Evolutionary conservation across 2,888 invertebrate genomes (phyloP).

Genomic region (Rugalucina vietnamica): DNA sequence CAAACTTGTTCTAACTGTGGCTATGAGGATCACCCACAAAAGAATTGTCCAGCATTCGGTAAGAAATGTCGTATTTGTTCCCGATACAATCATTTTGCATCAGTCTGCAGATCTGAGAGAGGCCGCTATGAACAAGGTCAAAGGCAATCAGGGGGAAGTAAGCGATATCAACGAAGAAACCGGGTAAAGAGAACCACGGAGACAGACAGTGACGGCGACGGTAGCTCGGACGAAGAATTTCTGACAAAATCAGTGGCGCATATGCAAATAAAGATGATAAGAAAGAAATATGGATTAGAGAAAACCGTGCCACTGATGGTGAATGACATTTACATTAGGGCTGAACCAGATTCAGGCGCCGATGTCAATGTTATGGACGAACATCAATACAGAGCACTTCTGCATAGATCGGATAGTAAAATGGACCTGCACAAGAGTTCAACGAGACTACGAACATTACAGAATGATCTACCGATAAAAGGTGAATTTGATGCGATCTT

Average conservation of each 20-base stretch:
- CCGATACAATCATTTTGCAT: neutral
- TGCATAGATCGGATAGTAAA: neutral
- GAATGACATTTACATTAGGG: conserved; percentile 19
- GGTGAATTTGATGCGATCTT: conserved; percentile 25
- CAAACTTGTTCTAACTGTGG: neutral
- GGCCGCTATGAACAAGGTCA: neutral
- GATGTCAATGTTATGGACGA: conserved; percentile 30
- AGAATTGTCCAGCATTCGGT: neutral
- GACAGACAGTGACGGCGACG: neutral
- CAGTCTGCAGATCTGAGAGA: neutral
- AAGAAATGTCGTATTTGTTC: neutral
- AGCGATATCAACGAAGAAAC: neutral
- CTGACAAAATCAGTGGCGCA: neutral
- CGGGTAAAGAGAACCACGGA: neutral
- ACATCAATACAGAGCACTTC: conserved; percentile 15
- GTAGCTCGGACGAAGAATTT: neutral
- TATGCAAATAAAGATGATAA: neutral
- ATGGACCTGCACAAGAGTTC: neutral
- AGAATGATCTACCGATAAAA: conserved; percentile 3
- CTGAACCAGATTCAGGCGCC: conserved; percentile 29
- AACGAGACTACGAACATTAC: conserved; percentile 17
- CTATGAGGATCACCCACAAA: neutral
- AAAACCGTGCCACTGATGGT: conserved; percentile 6
- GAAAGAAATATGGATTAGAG: neutral
- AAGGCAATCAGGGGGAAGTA: neutral